Percentiles rank a stretch among this genome's conserved stretches.
Evolutionary conservation across 2,797 vertebrate genomes (phyloP).

Genomic region (Enteromius unitaeniatus): DNA sequence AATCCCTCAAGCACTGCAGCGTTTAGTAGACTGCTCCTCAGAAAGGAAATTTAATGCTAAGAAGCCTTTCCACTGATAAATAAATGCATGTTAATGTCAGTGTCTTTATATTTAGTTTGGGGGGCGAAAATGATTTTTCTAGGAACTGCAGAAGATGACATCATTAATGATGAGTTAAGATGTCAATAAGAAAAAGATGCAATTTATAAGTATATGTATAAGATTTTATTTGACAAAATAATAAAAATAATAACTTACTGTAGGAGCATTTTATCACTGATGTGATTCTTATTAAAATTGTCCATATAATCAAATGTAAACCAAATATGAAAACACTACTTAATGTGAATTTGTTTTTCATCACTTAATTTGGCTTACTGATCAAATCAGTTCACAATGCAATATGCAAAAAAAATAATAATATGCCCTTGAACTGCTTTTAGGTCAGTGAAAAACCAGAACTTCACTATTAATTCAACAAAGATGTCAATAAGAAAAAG

Average conservation of each 20-base stretch:
- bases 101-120: background rate
- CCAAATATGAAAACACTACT: background rate
- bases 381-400: background rate
- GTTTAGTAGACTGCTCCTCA: background rate
- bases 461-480: background rate
- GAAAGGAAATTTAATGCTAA: background rate
- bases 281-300: background rate
- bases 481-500: slow-evolving; percentile 10
- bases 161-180: background rate
- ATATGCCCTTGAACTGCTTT: background rate
- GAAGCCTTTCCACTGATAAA: background rate
- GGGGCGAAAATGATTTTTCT: background rate
- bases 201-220: background rate
- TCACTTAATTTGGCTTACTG: background rate
- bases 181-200: slow-evolving; percentile 6
- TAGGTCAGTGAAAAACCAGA: slow-evolving; percentile 12
- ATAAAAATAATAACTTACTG: background rate
- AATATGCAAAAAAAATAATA: background rate
- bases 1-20: background rate
- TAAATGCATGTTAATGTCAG: background rate
- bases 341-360: too few relatives aligned
- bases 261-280: background rate
- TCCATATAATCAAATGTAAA: background rate
- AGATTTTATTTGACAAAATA: background rate
- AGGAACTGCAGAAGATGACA: background rate